Evolutionary conservation across 2,113 vertebrate genomes (phyloP), one percentile per base, ranked within the genome.

Genomic region (Phasianus colchicus): DNA sequence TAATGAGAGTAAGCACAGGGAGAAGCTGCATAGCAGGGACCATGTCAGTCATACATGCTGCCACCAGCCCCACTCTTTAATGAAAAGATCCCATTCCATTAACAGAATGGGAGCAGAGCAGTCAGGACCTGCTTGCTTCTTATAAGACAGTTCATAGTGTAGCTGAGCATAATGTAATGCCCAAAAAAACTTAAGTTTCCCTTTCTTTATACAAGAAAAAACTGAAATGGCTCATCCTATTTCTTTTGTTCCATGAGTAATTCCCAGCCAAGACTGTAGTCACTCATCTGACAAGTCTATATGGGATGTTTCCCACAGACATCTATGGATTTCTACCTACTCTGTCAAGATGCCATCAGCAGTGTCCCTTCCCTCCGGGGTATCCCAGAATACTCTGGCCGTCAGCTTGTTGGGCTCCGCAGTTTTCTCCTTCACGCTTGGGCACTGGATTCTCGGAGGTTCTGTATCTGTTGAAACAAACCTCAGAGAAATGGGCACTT

Each of bases 291-390:
- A 71, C 17, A 50, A 70, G 22, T 25, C 82, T 48, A 22, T 5
- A 32, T 4, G 20, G 29, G 27, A 13, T 55, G 82, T 18, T 85
- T 4, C 20, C 32, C 10, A 16, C 61, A 84, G 20, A 57, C 10
- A 11, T 2, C 7, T 1, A 13, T 7, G 47, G 45, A 20, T 22
- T 52, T 93, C 60, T 73, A 98, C 99, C 95, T 95, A 99, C 99
- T 99, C 99, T 29, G 99, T 99, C n/a, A 99, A 98, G 97, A 99
- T 99, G 66, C 99, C 99, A 1, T 99, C 99, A 24, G 99, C 99
- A 3, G 98, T 99, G 96, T 99, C 99, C 48, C 98, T 97, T 22
- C 99, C 99, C 96, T 99, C 99, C 0, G 99, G 99, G 1, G 98
- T 99, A 82, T 99, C 99, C 99, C 99, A 99, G 85, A 98, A 98